Evolutionary conservation across 2,888 invertebrate genomes (phyloP).

Genomic region (Lissonota sp.): DNA sequence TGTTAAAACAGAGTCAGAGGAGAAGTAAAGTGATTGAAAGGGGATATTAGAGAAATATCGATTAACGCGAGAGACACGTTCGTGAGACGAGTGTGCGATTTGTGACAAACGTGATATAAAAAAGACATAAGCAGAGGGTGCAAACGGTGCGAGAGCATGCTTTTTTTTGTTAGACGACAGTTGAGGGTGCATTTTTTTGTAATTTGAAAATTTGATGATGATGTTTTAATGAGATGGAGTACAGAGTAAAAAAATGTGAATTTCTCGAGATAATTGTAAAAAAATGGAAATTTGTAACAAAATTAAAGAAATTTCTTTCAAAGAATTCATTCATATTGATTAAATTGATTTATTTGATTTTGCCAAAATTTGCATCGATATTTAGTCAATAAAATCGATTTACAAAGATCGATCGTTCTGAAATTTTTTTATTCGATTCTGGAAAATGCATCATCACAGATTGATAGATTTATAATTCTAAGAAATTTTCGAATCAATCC

Average conservation of each 20-base stretch:
- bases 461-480: too few relatives aligned
- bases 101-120: conserved; percentile 31
- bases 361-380: too few relatives aligned
- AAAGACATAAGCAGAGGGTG: conserved; percentile 45
- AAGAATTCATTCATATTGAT: too few relatives aligned
- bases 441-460: too few relatives aligned
- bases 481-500: too few relatives aligned
- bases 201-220: conserved; percentile 50
- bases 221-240: conserved; percentile 43
- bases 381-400: too few relatives aligned
- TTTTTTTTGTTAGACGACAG: conserved; percentile 45
- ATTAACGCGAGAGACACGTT: conserved; percentile 21
- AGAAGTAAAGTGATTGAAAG: conserved; percentile 23
- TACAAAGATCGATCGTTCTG: too few relatives aligned
- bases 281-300: not conserved
- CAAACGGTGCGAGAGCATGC: conserved; percentile 56
- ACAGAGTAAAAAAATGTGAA: not conserved
- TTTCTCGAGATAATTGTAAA: not conserved
- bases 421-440: too few relatives aligned
- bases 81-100: conserved; percentile 34
- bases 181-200: conserved; percentile 45
- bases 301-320: too few relatives aligned
- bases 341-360: too few relatives aligned
- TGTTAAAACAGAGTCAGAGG: conserved; percentile 40
- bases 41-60: not conserved